phyloP scores from a whole-genome alignment of 2,113 vertebrate genomes.

The Rynchops niger region DNA sequence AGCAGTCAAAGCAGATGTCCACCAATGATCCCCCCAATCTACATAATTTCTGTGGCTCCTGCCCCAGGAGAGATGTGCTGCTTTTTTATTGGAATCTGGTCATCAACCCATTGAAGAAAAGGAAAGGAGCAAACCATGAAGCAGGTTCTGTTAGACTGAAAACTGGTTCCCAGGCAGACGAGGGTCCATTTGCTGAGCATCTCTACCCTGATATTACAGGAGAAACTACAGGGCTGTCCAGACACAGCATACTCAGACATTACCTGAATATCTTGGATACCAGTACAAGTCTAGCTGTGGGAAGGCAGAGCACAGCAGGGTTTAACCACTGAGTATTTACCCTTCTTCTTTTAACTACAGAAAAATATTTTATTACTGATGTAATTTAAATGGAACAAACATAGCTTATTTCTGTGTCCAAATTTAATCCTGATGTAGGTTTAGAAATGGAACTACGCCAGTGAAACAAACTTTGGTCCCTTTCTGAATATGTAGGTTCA shows the following conservation, averaged over 20 bases:
- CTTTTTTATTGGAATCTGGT: not conserved
- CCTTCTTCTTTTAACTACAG: slow-evolving; percentile 21
- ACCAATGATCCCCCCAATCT: rapidly evolving
- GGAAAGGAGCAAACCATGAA: not conserved
- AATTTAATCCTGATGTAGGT: not conserved
- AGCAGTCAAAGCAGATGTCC: not conserved
- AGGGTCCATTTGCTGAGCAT: not conserved
- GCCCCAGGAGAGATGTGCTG: not conserved
- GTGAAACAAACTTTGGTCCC: not conserved
- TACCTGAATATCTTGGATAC: not conserved
- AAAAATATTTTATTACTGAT: slow-evolving; percentile 41
- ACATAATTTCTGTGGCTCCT: not conserved
- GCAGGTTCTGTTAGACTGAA: not conserved
- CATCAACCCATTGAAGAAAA: not conserved
- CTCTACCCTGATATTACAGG: not conserved
- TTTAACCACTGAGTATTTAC: slow-evolving; percentile 51
- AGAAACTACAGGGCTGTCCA: not conserved
- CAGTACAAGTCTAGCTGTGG: not conserved
- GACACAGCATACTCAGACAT: not conserved
- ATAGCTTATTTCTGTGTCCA: not conserved
- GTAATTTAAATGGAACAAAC: slow-evolving; percentile 17
- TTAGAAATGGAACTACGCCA: not conserved
- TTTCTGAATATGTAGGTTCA: not conserved
- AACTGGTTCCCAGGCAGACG: not conserved
- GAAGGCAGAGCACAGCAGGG: slow-evolving; percentile 19